phyloP scores from a whole-genome alignment of 2,888 invertebrate genomes.

The Rhingia rostrata region DNA sequence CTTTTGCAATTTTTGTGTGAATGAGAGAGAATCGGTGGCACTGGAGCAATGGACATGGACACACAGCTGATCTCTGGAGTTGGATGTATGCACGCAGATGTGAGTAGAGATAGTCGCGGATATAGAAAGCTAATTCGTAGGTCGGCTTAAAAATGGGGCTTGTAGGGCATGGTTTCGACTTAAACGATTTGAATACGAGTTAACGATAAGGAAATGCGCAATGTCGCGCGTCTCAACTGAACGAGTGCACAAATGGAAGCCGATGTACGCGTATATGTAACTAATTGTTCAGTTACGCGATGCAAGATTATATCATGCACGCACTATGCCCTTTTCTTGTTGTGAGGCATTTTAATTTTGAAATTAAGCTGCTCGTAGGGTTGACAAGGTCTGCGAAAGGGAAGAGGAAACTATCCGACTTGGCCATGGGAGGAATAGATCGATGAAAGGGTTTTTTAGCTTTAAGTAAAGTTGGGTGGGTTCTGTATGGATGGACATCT shows the following conservation, averaged over 20 bases:
- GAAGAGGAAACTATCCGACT: not conserved
- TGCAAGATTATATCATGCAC: conserved; percentile 2
- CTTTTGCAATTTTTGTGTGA: conserved; percentile 75
- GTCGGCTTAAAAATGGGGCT: conserved; percentile 62
- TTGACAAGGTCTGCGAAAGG: not conserved
- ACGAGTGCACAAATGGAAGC: conserved; percentile 13
- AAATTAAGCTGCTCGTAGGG: not conserved
- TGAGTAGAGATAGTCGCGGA: not conserved
- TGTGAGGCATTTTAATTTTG: not conserved
- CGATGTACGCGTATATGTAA: conserved; percentile 22
- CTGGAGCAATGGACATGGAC: conserved; percentile 49
- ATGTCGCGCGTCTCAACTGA: not conserved
- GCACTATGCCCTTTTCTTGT: not conserved
- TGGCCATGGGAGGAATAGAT: too few species aligned
- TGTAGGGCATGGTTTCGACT: conserved; percentile 60
- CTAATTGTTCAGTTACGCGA: conserved; percentile 22
- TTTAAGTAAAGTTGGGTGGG: too few species aligned
- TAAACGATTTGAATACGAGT: conserved; percentile 38
- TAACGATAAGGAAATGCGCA: conserved; percentile 35
- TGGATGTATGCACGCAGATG: conserved; percentile 18
- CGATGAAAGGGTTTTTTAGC: too few species aligned
- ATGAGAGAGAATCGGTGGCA: conserved; percentile 67
- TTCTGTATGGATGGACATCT: too few species aligned
- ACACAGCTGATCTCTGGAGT: conserved; percentile 60
- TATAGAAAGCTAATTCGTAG: conserved; percentile 49